A percentile compares a stretch with the other conserved stretches of the same genome.
phyloP scores from a whole-genome alignment of 2,113 vertebrate species.

The Petaurus breviceps region DNA sequence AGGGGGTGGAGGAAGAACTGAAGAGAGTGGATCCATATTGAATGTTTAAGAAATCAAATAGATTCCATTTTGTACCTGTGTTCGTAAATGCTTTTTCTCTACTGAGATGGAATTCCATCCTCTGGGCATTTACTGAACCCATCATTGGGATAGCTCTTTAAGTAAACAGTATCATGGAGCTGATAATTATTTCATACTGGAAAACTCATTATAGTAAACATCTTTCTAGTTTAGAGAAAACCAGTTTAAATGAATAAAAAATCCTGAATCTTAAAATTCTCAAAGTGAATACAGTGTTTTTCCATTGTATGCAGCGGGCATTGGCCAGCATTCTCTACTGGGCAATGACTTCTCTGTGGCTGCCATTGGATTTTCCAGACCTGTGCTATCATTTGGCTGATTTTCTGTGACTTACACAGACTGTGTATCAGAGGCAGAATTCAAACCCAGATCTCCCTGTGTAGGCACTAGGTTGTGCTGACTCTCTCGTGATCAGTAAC shows the following conservation, averaged over 20 bases:
- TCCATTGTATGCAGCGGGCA: background rate
- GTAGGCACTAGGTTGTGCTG: background rate
- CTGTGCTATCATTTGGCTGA: background rate
- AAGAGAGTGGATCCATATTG: background rate
- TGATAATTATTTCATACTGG: background rate
- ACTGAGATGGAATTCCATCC: background rate
- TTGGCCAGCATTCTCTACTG: background rate
- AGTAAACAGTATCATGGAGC: background rate
- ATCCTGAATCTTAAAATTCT: background rate
- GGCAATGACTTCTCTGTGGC: no score
- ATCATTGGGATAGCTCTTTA: background rate
- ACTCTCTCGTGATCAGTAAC: background rate
- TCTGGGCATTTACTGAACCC: background rate
- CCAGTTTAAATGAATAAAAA: background rate
- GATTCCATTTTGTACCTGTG: background rate
- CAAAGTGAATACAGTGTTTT: background rate
- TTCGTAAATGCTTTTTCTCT: background rate
- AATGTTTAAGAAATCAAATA: background rate
- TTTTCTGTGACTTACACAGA: background rate
- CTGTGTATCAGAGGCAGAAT: background rate
- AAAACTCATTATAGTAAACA: background rate
- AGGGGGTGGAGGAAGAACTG: background rate
- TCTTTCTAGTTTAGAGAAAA: background rate
- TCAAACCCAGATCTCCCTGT: background rate
- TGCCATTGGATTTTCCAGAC: background rate